Conservation (phyloP, 2,888 invertebrate species). For the Helleia helle region DNA sequence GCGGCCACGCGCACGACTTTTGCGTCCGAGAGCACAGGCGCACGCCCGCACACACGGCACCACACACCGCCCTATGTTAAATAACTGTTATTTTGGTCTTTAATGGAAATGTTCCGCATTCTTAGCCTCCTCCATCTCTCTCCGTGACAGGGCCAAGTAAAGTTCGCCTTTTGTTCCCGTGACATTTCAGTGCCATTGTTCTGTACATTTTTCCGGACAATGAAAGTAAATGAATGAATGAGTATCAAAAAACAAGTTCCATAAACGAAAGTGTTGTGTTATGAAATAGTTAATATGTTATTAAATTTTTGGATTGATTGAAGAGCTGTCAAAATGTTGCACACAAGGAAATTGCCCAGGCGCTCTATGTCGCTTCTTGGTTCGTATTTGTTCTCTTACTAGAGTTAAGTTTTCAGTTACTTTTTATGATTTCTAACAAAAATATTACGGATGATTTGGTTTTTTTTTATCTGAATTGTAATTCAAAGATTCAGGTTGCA, state of each 20-base stretch:
- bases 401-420: too few relatives aligned
- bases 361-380: slow-evolving; percentile 61
- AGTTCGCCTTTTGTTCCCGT: slow-evolving; percentile 36
- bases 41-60: slow-evolving; percentile 43
- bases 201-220: slow-evolving; percentile 37
- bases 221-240: slow-evolving; percentile 54
- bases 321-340: slow-evolving; percentile 53
- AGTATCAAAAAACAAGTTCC: slow-evolving; percentile 50
- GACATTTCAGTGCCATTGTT: slow-evolving; percentile 36
- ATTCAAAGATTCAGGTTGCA: too few relatives aligned
- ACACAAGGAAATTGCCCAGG: slow-evolving; percentile 56
- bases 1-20: slow-evolving; percentile 64
- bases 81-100: slow-evolving; percentile 69
- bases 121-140: slow-evolving; percentile 41
- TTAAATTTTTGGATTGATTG: slow-evolving; percentile 35
- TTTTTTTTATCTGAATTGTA: too few relatives aligned
- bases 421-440: too few relatives aligned
- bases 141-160: slow-evolving; percentile 19
- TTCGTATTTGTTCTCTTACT: slow-evolving; percentile 40
- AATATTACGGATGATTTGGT: too few relatives aligned
- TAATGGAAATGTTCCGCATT: slow-evolving; percentile 68
- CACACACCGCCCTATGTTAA: slow-evolving; percentile 55
- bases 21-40: slow-evolving; percentile 31
- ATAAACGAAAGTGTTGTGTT: slow-evolving; percentile 59
- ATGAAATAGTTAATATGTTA: slow-evolving; percentile 49